Base-by-base conservation (phyloP, 2,113 vertebrate genomes). In the Cebidichthys violaceus region DNA sequence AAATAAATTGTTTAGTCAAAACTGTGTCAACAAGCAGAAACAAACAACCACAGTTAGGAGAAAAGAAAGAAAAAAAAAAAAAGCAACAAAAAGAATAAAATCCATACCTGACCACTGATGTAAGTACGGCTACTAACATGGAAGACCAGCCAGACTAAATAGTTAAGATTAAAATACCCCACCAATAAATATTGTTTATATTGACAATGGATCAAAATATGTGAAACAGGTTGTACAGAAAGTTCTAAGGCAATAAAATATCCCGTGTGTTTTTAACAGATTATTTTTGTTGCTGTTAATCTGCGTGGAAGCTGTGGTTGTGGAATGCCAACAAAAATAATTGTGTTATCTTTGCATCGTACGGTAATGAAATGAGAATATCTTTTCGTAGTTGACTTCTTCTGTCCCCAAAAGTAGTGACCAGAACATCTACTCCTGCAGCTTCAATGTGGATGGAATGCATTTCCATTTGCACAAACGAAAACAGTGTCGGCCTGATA, bases 71-170 rank as follows among this genome's bases (percentile, higher is more conserved):
- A 71, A 71, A 4, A 31, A 70, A 74, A 4, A 31, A 70, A 77
- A 71, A 71, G 20, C 35, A 41, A 41, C 59, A 27, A 62, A 54
- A 37, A 37, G 62, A 50, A 29, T 1, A 10, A 59, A 52, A 68
- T 69, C 70, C 71, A 41, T 29, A 70, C 67, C 59, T 52, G 70
- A 86, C 82, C 76, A 71, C 82, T 81, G 82, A 76, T 57, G 77
- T 61, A 79, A 67, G 67, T 61, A 39, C 50, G 62, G 87, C 84
- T 77, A 69, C 78, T 77, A 77, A 89, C 83, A 71, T 84, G 86
- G 89, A 90, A 88, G 89, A 90, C 84, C 54, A 64, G 81, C 67
- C 50, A 43, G 35, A 79, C 84, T 33, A 86, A 85, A 66, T 75
- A 66, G 45, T 66, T 68, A 41, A 33, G 70, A 68, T 72, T 64